Evolutionary conservation across 2,888 invertebrate genomes (phyloP), one percentile per base, ranked within the genome.

Genomic region (Lithophane socia): DNA sequence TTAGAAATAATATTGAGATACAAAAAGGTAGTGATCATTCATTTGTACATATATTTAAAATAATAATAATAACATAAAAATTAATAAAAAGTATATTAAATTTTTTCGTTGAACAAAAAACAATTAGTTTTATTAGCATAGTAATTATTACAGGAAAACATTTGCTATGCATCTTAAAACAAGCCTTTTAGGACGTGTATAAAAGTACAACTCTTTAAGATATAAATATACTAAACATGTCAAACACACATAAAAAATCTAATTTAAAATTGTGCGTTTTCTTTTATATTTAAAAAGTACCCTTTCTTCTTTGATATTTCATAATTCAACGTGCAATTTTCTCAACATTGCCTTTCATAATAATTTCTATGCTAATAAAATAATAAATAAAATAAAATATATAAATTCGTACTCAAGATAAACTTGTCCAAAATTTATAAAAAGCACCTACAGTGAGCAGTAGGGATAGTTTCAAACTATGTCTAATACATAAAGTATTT

Each of bases 401-500:
- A 80, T 86, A 88, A 90, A 89, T 87, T 88, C 87, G 84, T 85
- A 84, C 81, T 79, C 83, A 87, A 89, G 76, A 84, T 84, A 86
- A 86, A 86, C 77, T 82, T 80, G 83, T 82, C 75, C 74, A 87
- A 85, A 83, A 77, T 80, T 73, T 86, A 83, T 85, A 88, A 88
- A 86, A 90, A 90, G 90, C 90, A 87, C 87, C 89, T 86, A 80
- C 87, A 69, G 42, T 89, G 89, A 88, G 89, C 88, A 78, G 87
- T 75, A 85, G 84, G 85, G 68, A 79, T 76, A 82, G 61, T 78
- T 73, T 70, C 10, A 77, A 74, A 79, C 72, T 80, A 78, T 80
- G 58, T 79, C 68, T 68, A 70, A 79, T 76, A 80, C 73, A 74
- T 77, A 52, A 44, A 37, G 65, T 79, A 73, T 76, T 64, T 56